Evolutionary conservation across 2,797 vertebrate genomes (phyloP), one percentile per base, ranked within the genome.

Genomic region (Poeciliopsis infans): DNA sequence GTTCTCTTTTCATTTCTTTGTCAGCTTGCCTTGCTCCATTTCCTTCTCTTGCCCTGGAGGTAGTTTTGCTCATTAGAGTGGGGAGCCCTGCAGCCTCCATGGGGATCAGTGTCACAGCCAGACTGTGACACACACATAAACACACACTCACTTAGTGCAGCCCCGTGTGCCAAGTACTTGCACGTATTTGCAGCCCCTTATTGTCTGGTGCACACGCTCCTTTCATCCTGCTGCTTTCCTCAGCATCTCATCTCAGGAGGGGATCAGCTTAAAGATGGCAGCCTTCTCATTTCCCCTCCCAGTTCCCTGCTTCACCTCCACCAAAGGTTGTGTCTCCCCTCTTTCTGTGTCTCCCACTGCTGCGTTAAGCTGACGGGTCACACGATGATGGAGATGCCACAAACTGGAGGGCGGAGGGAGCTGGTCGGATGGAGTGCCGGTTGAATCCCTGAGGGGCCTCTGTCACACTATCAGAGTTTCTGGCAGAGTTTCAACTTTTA

Each of bases 1-100:
- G 83, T 76, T 83, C 74, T 43, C 75, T 79, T 86, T 86, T 88
- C 79, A 86, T 92, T 91, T 88, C 81, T 90, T 87, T 90, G 76
- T 87, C 77, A 82, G 85, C 74, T 80, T 69, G 74, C 78, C 73
- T 85, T 64, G 78, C 77, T 91, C 81, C 81, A 64, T 85, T 83
- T 88, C 82, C 77, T 84, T 86, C 81, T 78, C 83, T 83, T 84
- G 84, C 85, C 90, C 85, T 89, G 77, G 81, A 91, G 92, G 82
- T 86, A 91, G 84, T 88, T 93, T 46, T 92, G 89, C 94, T 94
- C 91, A 92, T 95, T 94, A 93, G 91, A 92, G 93, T 90, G 85
- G 86, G 83, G 88, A 93, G 87, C 86, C 89, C 91, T 89, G 86
- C 86, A 90, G 84, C 83, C 91, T 64, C 89, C 85, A 87, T 89